These are phyloP conservation scores for Emmelina monodactyla DNA, from an alignment of 2,888 invertebrate species.

Conservation along the genomic window DNA sequence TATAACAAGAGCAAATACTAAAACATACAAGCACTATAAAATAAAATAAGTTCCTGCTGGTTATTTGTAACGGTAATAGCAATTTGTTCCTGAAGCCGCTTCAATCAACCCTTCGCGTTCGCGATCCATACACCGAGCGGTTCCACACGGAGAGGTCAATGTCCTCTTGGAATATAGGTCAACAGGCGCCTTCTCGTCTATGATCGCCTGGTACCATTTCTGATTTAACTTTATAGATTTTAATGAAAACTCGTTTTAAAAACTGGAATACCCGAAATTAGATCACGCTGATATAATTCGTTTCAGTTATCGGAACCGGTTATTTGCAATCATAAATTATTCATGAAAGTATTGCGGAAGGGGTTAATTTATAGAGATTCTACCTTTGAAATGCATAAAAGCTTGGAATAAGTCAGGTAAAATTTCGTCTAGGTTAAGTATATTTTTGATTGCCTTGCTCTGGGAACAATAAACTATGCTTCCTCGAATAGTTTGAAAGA, in stretches of 20 bases:
- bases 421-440: too few species aligned
- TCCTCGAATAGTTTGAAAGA: too few species aligned
- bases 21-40: too few species aligned
- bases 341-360: slow-evolving; percentile 26
- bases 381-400: too few species aligned
- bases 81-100: neutral
- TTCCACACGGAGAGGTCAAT: slow-evolving; percentile 39
- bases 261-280: neutral
- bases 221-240: slow-evolving; percentile 14
- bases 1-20: too few species aligned
- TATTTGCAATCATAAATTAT: slow-evolving; percentile 31
- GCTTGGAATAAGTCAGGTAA: too few species aligned
- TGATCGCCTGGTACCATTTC: slow-evolving; percentile 29
- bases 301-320: slow-evolving; percentile 29
- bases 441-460: too few species aligned
- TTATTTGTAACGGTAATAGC: too few species aligned
- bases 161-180: slow-evolving; percentile 58
- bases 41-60: too few species aligned
- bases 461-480: too few species aligned
- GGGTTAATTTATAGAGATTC: too few species aligned
- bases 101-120: slow-evolving; percentile 1
- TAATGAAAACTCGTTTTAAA: slow-evolving; percentile 6
- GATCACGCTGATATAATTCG: neutral
- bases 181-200: slow-evolving; percentile 57
- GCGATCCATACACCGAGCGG: neutral